Evolutionary conservation across 2,113 vertebrate species (phyloP).

Genomic region (Nothoprocta perdicaria): DNA sequence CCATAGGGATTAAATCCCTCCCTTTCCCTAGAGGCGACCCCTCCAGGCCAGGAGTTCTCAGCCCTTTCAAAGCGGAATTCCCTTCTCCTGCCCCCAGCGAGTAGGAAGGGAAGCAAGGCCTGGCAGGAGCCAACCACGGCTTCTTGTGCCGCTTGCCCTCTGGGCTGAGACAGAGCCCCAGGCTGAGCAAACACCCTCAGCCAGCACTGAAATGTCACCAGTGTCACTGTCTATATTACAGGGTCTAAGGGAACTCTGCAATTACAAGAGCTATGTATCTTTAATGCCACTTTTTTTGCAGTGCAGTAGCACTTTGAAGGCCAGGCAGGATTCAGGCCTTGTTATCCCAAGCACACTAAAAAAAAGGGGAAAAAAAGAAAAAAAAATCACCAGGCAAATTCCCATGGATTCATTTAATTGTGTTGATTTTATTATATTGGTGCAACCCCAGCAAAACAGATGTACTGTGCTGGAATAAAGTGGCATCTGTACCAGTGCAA

Average conservation of each 20-base stretch:
- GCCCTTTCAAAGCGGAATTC: background rate
- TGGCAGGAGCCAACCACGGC: background rate
- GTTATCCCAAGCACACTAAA: background rate
- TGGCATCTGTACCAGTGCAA: background rate
- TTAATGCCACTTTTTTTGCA: background rate
- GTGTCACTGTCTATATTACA: background rate
- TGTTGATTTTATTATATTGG: background rate
- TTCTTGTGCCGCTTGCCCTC: background rate
- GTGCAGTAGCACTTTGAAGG: background rate
- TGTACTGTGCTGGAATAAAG: background rate
- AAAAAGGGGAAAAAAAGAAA: background rate
- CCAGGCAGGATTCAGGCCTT: background rate
- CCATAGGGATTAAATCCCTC: background rate
- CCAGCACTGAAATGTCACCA: background rate
- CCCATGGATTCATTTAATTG: background rate
- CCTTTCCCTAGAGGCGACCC: background rate
- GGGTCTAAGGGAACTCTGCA: background rate
- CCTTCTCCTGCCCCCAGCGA: background rate
- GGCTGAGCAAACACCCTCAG: background rate
- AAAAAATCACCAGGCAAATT: background rate
- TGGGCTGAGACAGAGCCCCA: rapidly evolving
- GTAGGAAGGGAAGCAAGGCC: background rate
- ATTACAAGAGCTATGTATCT: background rate
- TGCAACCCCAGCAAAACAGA: background rate
- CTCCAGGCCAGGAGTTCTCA: background rate